Base-by-base conservation (phyloP, 2,113 vertebrate species). In the Paradisaea rubra region DNA sequence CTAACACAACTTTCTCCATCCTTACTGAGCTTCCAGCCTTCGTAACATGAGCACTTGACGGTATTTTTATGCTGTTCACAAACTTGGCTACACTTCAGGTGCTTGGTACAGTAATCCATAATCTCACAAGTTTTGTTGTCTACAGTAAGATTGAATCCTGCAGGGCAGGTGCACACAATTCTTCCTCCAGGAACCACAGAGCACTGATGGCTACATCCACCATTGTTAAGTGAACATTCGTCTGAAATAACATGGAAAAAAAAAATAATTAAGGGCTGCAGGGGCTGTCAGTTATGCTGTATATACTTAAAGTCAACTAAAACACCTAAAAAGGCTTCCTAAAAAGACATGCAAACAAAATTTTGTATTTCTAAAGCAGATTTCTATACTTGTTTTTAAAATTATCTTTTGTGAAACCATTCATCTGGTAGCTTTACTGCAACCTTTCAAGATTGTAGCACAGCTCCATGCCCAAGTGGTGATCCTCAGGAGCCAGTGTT, bases 41-140 rank as follows among this genome's bases (percentile, higher is more conserved):
- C 98, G 1, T 99, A 99, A 95, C 99, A 99, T 1, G 99, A 99
- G 74, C 99, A 99, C 94, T 99, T 99, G 87, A 99, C 99, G 5
- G 97, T 98, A 87, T 98, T 98, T 96, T 99, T 99, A 91, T 98
- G 98, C 95, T 99, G 99, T 89, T 99, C 99, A 82, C 99, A 99
- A 88, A 99, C 98, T 98, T 99, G 99, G 91, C 99, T 99, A 82
- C 99, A 99, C 94, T 98, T 99, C 3, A 99, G 98, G 95, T 99
- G 99, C 69, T 91, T 98, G 94, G 96, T 98, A 93, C 99, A 99
- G 86, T 99, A 99, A 98, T 99, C 99, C 95, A 99, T 97, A 78
- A 98, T 94, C 96, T 99, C 98, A 94, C 99, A 99, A 0, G 99
- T 99, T 96, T 98, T 99, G 97, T 99, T 99, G 97, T 99, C 98